Conservation (phyloP, 2,888 invertebrate genomes). For the Blastobasis adustella region DNA sequence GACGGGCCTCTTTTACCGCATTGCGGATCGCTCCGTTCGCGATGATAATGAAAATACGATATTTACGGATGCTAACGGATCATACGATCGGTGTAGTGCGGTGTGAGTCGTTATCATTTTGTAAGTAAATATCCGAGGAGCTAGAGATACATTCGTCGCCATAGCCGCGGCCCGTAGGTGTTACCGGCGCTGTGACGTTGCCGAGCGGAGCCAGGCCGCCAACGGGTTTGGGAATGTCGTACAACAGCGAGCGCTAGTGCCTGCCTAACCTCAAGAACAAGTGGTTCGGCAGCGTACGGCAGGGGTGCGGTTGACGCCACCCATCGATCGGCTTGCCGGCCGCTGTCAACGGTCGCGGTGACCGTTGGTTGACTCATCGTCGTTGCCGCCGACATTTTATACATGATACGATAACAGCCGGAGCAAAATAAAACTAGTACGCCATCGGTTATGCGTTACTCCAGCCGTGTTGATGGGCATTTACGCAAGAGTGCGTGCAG, state of each 20-base stretch:
- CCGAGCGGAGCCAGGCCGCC: conserved; percentile 34
- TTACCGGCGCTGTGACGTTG: conserved; percentile 59
- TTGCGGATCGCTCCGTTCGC: conserved; percentile 57
- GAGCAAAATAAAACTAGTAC: no score
- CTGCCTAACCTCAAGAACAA: conserved; percentile 27
- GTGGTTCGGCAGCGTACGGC: conserved; percentile 27
- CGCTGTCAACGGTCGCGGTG: conserved; percentile 45
- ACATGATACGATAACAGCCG: conserved; percentile 36
- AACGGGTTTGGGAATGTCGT: conserved; percentile 24
- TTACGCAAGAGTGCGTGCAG: no score
- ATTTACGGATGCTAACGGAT: no score
- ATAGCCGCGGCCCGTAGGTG: conserved; percentile 52
- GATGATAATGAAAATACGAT: conserved; percentile 17
- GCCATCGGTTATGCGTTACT: no score
- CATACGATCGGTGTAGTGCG: no score
- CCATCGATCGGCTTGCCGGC: conserved; percentile 71
- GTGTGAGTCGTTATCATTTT: no score
- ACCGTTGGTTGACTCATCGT: conserved; percentile 65
- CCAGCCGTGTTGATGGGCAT: no score
- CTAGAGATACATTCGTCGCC: conserved; percentile 57
- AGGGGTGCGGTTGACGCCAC: conserved; percentile 41
- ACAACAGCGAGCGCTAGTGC: conserved; percentile 32
- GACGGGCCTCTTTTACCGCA: conserved; percentile 75
- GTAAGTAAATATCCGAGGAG: conserved; percentile 29
- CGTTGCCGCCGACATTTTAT: conserved; percentile 40